Conservation (phyloP, 2,888 invertebrate species). For the Mechanitis mazaeus region DNA sequence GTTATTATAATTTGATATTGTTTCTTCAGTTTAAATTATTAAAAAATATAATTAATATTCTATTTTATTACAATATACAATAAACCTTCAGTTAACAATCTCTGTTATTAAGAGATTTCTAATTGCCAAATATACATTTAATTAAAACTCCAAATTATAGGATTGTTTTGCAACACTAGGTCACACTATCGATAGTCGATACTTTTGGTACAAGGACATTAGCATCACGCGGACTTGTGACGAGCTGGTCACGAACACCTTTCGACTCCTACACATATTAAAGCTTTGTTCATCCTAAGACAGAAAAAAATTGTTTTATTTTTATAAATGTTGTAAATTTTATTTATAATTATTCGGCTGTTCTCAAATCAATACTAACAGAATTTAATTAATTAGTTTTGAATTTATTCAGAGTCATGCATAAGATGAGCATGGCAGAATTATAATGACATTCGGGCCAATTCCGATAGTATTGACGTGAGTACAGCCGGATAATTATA, state of each 20-base stretch:
- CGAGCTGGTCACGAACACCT: constrained; percentile 49
- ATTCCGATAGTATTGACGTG: no score
- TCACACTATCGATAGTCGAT: constrained; percentile 21
- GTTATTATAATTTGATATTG: not conserved
- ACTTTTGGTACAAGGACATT: constrained; percentile 49
- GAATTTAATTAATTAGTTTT: no score
- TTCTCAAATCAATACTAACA: no score
- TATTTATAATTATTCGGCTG: no score
- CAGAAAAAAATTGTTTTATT: not conserved
- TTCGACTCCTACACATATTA: constrained; percentile 36
- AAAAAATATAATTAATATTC: no score
- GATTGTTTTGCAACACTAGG: constrained; percentile 29
- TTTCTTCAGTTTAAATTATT: not conserved
- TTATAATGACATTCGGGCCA: no score
- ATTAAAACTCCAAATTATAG: constrained; percentile 36
- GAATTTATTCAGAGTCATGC: no score
- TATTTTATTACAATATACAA: no score
- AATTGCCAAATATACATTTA: constrained; percentile 23
- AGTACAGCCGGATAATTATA: no score
- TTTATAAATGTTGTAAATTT: no score
- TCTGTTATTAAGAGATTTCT: not conserved
- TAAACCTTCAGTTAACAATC: constrained; percentile 7
- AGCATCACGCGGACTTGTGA: constrained; percentile 58
- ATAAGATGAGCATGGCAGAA: no score
- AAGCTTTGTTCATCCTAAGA: not conserved